These are phyloP conservation scores for Melanostigma gelatinosum DNA, from an alignment of 2,113 vertebrate genomes.

Conservation along the genomic window DNA sequence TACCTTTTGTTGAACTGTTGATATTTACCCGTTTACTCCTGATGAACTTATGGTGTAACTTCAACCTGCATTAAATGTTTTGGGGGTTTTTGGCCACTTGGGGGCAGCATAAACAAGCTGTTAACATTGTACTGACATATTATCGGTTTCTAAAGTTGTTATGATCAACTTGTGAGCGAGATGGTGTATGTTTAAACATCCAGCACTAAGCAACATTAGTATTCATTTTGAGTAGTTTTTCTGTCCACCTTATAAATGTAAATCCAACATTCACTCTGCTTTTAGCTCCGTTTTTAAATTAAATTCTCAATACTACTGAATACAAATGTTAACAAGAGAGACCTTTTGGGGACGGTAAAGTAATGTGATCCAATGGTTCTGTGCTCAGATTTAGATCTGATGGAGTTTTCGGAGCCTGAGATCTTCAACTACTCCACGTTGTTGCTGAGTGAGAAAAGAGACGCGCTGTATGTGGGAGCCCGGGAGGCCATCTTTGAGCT, in stretches of 20 bases:
- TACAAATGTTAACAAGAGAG: not conserved
- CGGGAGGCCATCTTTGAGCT: slow-evolving; percentile 93
- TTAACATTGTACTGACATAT: too few relatives aligned
- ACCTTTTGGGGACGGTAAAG: not conserved
- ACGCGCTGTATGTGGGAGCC: slow-evolving; percentile 91
- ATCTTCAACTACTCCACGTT: slow-evolving; percentile 94
- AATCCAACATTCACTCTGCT: too few relatives aligned
- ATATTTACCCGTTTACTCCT: not conserved
- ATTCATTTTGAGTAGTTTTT: too few relatives aligned
- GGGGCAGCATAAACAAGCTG: too few relatives aligned
- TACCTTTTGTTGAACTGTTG: not conserved
- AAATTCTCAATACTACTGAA: not conserved
- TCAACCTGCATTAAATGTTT: too few relatives aligned
- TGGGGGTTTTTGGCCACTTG: too few relatives aligned
- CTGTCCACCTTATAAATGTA: too few relatives aligned
- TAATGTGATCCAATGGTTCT: slow-evolving; percentile 17
- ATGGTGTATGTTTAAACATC: too few relatives aligned
- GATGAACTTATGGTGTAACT: not conserved
- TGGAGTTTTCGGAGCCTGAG: slow-evolving; percentile 88
- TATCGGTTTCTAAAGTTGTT: too few relatives aligned
- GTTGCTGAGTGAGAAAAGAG: slow-evolving; percentile 87
- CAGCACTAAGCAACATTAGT: too few relatives aligned
- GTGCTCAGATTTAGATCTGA: slow-evolving; percentile 87
- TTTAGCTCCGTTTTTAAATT: not conserved
- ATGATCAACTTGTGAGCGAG: too few relatives aligned